phyloP scores from a whole-genome alignment of 2,888 invertebrate species.

The Ommatoiulus sabulosus region DNA sequence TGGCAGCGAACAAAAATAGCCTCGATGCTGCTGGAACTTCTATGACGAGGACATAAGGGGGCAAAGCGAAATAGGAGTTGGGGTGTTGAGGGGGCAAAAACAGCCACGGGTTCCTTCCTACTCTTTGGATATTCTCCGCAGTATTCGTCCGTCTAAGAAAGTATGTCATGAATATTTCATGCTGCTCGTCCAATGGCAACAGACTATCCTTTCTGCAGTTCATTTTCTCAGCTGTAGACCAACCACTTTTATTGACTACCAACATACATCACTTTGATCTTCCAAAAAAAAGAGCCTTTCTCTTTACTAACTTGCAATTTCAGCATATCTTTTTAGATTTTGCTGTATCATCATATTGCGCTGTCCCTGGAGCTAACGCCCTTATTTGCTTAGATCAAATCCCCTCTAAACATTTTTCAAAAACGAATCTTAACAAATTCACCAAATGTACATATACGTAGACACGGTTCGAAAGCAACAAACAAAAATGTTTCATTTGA shows the following conservation, averaged over 20 bases:
- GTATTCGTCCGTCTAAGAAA: slow-evolving; percentile 49
- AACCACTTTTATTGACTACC: slow-evolving; percentile 40
- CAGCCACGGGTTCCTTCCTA: slow-evolving; percentile 47
- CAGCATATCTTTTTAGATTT: slow-evolving; percentile 32
- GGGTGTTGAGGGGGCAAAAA: slow-evolving; percentile 14
- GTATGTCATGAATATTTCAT: slow-evolving; percentile 56
- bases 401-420: neutral
- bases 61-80: slow-evolving; percentile 4
- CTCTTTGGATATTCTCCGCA: slow-evolving; percentile 45
- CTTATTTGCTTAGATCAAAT: slow-evolving; percentile 30
- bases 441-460: neutral
- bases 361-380: slow-evolving; percentile 31
- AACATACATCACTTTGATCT: slow-evolving; percentile 44
- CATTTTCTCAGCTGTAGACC: slow-evolving; percentile 46
- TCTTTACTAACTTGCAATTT: slow-evolving; percentile 46
- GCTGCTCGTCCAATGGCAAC: slow-evolving; percentile 50
- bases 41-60: slow-evolving; percentile 37
- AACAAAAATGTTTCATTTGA: slow-evolving; percentile 1
- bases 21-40: slow-evolving; percentile 16
- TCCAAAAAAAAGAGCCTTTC: slow-evolving; percentile 17
- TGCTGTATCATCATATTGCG: slow-evolving; percentile 22
- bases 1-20: slow-evolving; percentile 42
- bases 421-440: slow-evolving; percentile 45
- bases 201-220: slow-evolving; percentile 49
- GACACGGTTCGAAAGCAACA: neutral